Base-by-base conservation (phyloP, 2,888 invertebrate species). In the Drosophila longiperda region DNA sequence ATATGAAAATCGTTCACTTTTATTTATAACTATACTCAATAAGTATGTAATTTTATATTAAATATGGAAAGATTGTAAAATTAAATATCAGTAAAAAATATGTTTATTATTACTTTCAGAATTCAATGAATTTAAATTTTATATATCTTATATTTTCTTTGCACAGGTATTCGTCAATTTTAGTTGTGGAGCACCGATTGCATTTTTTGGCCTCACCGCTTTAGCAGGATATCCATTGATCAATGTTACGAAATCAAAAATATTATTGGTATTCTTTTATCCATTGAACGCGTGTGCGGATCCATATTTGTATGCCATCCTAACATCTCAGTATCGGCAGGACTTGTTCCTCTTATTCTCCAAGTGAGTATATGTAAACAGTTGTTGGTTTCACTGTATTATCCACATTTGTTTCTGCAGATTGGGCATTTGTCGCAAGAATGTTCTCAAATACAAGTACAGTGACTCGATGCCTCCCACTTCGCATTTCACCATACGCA, bases 231-330 rank as follows among this genome's bases (percentile, higher is more conserved):
- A 95, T 81, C 97, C 98, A 0, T 93, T 98, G 73, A 97, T 98
- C 50, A 96, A 97, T 82, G 96, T 98, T 0, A 96, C 96, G 9
- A 95, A 96, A 85, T 96, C 96, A 0, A 96, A 96, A 93, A 96
- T 98, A 57, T 93, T 98, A 15, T 93, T 98, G 71, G 98, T 98
- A 11, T 97, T 98, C 92, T 97, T 98, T 91, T 97, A 98, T 91
- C 98, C 98, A 0, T 93, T 98, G 72, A 98, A 98, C 93, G 97
- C 98, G 0, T 98, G 97, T 91, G 97, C 98, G 45, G 98, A 98
- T 93, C 98, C 98, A 0, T 98, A 98, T 94, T 93, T 98, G 4
- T 98, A 98, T 92, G 98, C 97, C 23, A 97, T 98, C 80, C 94
- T 98, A 90, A 98, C 98, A 9, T 96, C 97, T 74, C 97, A 97